phyloP scores from a whole-genome alignment of 2,113 vertebrate species.

The Antidorcas marsupialis region DNA sequence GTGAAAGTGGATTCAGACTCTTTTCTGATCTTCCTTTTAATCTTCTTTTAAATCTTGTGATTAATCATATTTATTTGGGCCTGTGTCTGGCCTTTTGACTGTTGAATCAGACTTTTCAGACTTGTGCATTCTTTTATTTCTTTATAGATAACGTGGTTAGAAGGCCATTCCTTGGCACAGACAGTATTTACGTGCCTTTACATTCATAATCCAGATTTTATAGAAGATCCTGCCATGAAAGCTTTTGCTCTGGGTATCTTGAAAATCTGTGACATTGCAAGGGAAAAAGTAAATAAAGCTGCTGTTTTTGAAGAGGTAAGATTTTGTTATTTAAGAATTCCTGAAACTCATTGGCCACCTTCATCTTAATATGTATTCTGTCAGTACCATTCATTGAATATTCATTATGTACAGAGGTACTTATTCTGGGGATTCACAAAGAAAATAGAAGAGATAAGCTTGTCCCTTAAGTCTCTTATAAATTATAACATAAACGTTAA shows the following conservation, averaged over 20 bases:
- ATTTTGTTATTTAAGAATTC: constrained; percentile 13
- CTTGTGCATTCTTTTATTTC: constrained; percentile 38
- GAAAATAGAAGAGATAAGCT: neutral
- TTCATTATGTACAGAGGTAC: neutral
- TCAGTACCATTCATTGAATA: neutral
- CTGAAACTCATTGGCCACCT: neutral
- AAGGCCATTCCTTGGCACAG: constrained; percentile 98
- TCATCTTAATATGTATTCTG: neutral
- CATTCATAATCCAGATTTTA: constrained; percentile 97
- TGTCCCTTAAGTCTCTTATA: neutral
- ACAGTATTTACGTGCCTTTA: constrained; percentile 99
- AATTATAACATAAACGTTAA: neutral
- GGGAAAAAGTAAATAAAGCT: constrained; percentile 99
- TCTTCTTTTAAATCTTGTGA: constrained; percentile 4
- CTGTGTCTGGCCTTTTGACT: neutral
- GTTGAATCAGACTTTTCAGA: neutral
- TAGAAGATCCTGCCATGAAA: constrained; percentile 97
- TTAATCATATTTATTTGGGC: neutral
- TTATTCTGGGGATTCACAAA: neutral
- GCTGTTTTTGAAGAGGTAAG: constrained; percentile 98
- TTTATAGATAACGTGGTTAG: constrained; percentile 96
- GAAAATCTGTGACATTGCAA: constrained; percentile 98
- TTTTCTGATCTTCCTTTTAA: neutral
- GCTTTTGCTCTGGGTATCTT: constrained; percentile 97
- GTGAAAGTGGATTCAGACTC: neutral